Evolutionary conservation across 2,797 vertebrate species (phyloP).

Genomic region (Micromesistius poutassou): DNA sequence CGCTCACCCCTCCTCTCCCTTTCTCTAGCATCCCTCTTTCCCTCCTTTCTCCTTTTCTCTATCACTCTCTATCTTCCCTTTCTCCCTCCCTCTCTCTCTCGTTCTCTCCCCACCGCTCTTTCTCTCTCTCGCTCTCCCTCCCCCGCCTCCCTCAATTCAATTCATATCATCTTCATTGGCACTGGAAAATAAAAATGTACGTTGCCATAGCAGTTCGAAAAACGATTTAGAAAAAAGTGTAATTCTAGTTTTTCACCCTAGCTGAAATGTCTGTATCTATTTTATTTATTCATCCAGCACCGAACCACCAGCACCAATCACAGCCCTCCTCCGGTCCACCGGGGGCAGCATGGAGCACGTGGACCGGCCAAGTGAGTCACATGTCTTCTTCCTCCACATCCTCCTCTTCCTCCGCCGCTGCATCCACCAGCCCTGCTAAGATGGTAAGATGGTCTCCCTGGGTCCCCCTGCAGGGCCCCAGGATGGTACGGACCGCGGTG

Average conservation of each 20-base stretch:
- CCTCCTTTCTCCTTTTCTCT: no score
- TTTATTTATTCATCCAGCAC: background rate
- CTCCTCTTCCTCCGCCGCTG: slow-evolving; percentile 46
- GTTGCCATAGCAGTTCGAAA: background rate
- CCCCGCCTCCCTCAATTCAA: background rate
- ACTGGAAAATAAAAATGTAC: background rate
- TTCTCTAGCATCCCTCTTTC: no score
- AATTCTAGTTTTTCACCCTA: background rate
- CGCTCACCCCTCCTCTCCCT: no score
- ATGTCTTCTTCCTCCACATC: slow-evolving; percentile 32
- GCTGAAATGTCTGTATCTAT: background rate
- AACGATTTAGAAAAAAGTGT: background rate
- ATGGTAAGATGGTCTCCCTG: slow-evolving; percentile 64
- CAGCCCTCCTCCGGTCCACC: slow-evolving; percentile 49
- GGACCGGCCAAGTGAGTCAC: slow-evolving; percentile 32
- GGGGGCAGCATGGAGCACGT: slow-evolving; percentile 49
- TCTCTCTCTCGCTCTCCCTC: no score
- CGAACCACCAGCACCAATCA: slow-evolving; percentile 40
- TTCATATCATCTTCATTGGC: background rate
- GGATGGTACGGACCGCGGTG: slow-evolving; percentile 50
- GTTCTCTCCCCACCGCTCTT: no score
- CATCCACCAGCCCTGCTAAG: slow-evolving; percentile 49
- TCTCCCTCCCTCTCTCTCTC: no score
- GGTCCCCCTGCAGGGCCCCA: slow-evolving; percentile 53
- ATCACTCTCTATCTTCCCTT: no score